Conservation (phyloP, 2,888 invertebrate species). For the Andrena camellia region DNA sequence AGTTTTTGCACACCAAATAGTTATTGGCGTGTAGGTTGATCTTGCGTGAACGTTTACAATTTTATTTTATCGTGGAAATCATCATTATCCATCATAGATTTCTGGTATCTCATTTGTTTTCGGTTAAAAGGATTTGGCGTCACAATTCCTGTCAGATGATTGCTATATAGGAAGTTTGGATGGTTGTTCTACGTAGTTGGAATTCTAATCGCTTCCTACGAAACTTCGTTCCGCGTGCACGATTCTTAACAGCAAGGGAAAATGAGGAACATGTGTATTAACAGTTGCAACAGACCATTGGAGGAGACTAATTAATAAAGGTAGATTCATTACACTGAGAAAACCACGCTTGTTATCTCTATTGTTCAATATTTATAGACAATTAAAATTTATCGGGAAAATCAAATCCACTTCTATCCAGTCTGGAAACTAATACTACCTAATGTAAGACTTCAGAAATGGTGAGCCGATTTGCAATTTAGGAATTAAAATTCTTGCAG, state of each 20-base stretch:
- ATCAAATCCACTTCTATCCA: not conserved
- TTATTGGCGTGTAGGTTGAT: too few relatives aligned
- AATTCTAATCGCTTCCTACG: slow-evolving; percentile 65
- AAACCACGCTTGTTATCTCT: not conserved
- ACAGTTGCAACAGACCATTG: slow-evolving; percentile 5
- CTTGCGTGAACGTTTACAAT: too few relatives aligned
- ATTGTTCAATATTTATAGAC: not conserved
- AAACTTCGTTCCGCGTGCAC: slow-evolving; percentile 46
- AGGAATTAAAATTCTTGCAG: not conserved
- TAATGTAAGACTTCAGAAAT: not conserved
- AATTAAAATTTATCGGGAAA: not conserved
- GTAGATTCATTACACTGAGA: not conserved
- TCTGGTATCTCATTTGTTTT: too few relatives aligned
- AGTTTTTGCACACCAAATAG: too few relatives aligned
- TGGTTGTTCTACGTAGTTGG: slow-evolving; percentile 48
- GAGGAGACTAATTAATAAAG: slow-evolving; percentile 1
- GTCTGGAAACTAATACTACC: too few relatives aligned
- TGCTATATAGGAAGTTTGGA: slow-evolving; percentile 49
- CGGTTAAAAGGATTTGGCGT: too few relatives aligned
- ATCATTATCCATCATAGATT: too few relatives aligned
- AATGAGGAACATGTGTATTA: slow-evolving; percentile 18
- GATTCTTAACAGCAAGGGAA: slow-evolving; percentile 9
- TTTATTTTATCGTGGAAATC: too few relatives aligned
- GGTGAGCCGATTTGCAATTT: not conserved
- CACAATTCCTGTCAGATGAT: slow-evolving; percentile 20